Conservation (phyloP, 2,113 vertebrate genomes). For the Tupaia tana region DNA sequence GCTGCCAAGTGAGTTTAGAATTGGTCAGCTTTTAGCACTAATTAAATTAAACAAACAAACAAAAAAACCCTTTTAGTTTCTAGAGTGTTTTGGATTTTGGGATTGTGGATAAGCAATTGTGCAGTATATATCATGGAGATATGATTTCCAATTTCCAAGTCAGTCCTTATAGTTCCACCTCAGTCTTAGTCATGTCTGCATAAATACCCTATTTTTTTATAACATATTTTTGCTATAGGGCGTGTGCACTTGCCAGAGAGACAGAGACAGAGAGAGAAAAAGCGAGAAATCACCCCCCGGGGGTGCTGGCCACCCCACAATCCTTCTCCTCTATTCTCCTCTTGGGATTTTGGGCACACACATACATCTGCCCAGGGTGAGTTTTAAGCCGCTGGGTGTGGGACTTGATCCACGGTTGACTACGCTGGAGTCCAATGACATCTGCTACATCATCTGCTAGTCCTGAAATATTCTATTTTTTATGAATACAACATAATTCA, state of each 20-base stretch:
- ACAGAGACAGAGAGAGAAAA: no score
- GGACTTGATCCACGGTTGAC: no score
- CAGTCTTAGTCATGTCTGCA: neutral
- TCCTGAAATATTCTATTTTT: neutral
- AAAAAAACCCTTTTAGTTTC: neutral
- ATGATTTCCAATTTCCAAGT: neutral
- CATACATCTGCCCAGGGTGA: no score
- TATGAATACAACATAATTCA: neutral
- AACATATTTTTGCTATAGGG: neutral
- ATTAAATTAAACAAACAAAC: neutral
- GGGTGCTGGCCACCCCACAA: no score
- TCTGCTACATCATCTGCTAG: no score
- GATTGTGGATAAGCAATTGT: slow-evolving; percentile 14
- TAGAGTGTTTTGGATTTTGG: neutral
- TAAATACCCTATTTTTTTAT: neutral
- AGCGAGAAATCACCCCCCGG: no score
- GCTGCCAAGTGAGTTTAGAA: neutral
- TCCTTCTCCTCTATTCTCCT: no score
- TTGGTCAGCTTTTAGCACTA: neutral
- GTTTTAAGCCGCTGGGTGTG: no score
- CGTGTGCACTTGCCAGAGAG: no score
- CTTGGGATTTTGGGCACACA: no score
- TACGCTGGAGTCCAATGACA: no score
- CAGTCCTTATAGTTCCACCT: neutral
- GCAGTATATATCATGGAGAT: neutral